A percentile compares a stretch with the other conserved stretches of the same genome.
phyloP scores from a whole-genome alignment of 2,888 invertebrate species.

The Dryomyza anilis region DNA sequence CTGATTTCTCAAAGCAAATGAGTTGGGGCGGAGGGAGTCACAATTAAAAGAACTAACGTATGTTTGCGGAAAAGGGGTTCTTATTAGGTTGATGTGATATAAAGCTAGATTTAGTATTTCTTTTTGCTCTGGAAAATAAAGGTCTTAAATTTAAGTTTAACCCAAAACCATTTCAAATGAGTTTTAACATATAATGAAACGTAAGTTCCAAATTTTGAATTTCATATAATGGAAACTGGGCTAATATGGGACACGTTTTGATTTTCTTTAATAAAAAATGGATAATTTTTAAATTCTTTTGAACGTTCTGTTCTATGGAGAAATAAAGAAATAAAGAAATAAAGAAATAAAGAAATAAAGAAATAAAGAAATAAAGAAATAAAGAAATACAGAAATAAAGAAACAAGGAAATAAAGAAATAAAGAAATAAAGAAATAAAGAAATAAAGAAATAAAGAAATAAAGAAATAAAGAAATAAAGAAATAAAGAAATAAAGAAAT shows the following conservation, averaged over 20 bases:
- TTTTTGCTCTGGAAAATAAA: too few species aligned
- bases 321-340: neutral
- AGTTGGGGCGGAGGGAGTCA: neutral
- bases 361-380: neutral
- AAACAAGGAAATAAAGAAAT: neutral
- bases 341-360: neutral
- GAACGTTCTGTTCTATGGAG: neutral
- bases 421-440: neutral
- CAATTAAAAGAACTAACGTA: neutral
- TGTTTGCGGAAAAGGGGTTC: neutral
- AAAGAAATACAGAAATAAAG: neutral
- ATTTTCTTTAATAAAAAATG: neutral
- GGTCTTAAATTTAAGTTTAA: neutral
- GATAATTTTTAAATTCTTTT: neutral
- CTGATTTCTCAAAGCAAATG: too few species aligned
- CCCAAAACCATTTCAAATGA: neutral
- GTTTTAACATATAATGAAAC: neutral
- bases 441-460: conserved; percentile 22
- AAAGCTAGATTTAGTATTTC: too few species aligned
- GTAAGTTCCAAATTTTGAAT: too few species aligned
- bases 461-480: neutral
- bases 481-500: neutral
- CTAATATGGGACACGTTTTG: neutral
- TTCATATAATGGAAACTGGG: neutral
- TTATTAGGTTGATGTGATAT: neutral